Base-by-base conservation (phyloP, 2,888 invertebrate genomes). In the Caenorhabditis plicata region DNA sequence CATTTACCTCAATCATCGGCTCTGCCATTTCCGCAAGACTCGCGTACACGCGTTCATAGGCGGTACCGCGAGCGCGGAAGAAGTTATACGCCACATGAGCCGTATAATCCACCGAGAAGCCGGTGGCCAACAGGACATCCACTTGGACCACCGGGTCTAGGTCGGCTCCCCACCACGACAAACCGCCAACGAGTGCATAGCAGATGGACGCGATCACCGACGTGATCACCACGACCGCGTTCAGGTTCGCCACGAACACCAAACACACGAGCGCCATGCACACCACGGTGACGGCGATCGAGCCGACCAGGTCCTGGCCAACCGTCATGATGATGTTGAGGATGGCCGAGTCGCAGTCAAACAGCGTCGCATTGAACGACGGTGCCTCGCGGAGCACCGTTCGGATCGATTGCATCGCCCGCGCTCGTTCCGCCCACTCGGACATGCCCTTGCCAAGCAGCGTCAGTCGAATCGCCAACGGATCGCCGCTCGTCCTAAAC, bases 81-180 rank as follows among this genome's bases (percentile, higher is more conserved):
- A 68, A 80, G 41, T 80, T 74, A 48, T 75, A 76, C 13, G 78
- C 79, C 27, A 78, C 73, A 40, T 80, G 79, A 13, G 69, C 73
- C 3, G 77, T 77, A 64, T 71, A 80, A 47, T 68, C 68, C 32
- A 68, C 68, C n/a, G 65, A 65, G 52, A 80, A 80, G 4, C 79
- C 78, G 15, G 79, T 79, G 38, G 78, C 78, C 8, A 78, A 54
- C 4, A 78, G 65, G 0, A 78, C 74, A 54, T 78, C 78, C 4
- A 78, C 67, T 56, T 72, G 71, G 8, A 74, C 75, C 8, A 80
- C 74, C 4, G 80, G 80, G 32, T 80, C 80, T 25, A 80, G 54
- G 52, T 80, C 80, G 7, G 74, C 73, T 17, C 80, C 80, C 73
- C 76, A 77, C 63, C 73, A 78, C 22, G 71, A 68, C 19, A 80